Base-by-base conservation (phyloP, 1,140 invertebrate genomes). In the Spodoptera frugiperda region DNA sequence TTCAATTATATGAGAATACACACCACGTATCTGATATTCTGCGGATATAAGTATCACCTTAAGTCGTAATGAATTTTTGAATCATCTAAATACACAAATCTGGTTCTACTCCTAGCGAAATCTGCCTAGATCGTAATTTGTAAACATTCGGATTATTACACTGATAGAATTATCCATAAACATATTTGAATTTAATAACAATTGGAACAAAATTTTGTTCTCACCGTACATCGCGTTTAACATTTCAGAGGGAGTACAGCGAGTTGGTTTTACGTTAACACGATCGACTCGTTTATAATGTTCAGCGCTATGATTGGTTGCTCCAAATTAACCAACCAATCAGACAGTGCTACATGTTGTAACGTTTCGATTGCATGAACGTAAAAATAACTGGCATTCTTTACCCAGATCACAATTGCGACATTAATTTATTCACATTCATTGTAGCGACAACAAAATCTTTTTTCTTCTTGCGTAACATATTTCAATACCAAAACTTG, bases 401-500 rank as follows among this genome's bases (percentile, higher is more conserved):
- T 2, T 25, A 0, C 25, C 25, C 25, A 25, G 25, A 25, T 25
- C 25, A 25, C 15, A 33, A n/a, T 39, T 19, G 17, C 19, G n/a
- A 39, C 30, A 19, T 61, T 30, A n/a, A n/a, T n/a, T n/a, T n/a
- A n/a, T n/a, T n/a, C n/a, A n/a, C 21, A 61, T 15, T 30, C 8
- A 30, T 49, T 74, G 59, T 49, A 46, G 12, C 19, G 4, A 19
- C 5, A 21, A 67, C 39, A 19, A 67, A 67, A 49, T 39, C n/a
- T n/a, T 63, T 39, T 46, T 49, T 67, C 63, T 44, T n/a, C 14
- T 39, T 15, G 46, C 48, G 9, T 33, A 30, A 54, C 30, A 25
- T 70, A 51, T 17, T 70, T 54, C 17, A 39, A 72, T 55, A 57
- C 30, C 70, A 57, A 21, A n/a, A 25, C 12, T 72, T 21, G 25